Percentiles rank a stretch among this genome's conserved stretches.
These are phyloP conservation scores for Phallusia fumigata DNA, from an alignment of 23 tunicate species.

Conservation along the genomic window DNA sequence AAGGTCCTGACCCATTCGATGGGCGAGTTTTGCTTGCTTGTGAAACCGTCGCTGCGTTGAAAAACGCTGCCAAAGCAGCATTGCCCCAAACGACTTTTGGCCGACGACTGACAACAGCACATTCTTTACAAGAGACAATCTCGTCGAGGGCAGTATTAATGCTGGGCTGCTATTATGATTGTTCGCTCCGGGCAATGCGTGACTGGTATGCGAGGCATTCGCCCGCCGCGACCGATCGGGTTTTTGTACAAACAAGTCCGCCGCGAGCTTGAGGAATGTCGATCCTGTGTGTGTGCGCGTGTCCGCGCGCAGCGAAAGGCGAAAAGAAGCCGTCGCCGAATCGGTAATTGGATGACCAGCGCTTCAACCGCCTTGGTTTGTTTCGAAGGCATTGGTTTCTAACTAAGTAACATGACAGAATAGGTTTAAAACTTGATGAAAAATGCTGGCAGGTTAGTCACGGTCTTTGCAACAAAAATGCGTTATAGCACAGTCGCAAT, in stretches of 20 bases:
- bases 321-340: constrained; percentile 2
- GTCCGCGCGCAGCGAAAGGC: constrained; percentile 8
- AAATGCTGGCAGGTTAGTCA: no score
- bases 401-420: no score
- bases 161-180: background rate
- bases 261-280: constrained; percentile 11
- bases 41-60: no score
- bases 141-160: background rate
- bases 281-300: constrained; percentile 4
- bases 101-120: background rate
- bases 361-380: no score
- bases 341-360: background rate
- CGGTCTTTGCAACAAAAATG: no score
- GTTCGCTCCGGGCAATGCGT: constrained; percentile 7
- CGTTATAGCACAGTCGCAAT: no score
- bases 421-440: no score
- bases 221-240: constrained; percentile 20
- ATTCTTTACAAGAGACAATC: background rate
- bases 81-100: background rate
- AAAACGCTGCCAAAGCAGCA: no score
- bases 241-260: constrained; percentile 7
- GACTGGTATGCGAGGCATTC: constrained; percentile 19
- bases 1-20: no score
- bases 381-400: no score
- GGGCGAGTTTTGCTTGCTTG: no score